Conservation (phyloP, 2,113 vertebrate genomes). For the Micronisus gabar region DNA sequence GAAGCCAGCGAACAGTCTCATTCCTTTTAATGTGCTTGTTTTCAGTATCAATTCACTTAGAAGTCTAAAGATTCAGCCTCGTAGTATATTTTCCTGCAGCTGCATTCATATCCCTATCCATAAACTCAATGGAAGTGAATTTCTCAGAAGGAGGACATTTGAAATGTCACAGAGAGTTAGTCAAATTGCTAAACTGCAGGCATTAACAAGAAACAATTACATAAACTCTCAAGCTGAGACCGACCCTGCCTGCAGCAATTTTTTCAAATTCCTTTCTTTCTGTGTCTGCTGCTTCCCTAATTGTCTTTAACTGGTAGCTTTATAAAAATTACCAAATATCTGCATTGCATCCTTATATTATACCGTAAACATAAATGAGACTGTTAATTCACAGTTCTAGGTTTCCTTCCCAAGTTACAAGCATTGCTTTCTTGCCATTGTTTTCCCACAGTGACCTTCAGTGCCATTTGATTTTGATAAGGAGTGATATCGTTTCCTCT, state of each 20-base stretch:
- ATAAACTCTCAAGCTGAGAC: background rate
- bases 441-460: background rate
- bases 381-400: background rate
- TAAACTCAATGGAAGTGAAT: background rate
- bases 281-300: background rate
- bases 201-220: constrained; percentile 14
- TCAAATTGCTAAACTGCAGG: constrained; percentile 29
- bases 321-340: background rate
- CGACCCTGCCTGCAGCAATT: background rate
- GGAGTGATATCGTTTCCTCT: constrained; percentile 25
- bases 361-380: background rate
- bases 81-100: background rate
- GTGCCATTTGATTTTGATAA: background rate
- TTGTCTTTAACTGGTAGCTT: background rate
- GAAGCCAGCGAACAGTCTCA: background rate
- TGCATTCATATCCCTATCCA: background rate
- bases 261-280: background rate
- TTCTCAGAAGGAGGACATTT: background rate
- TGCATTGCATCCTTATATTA: background rate
- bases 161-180: constrained; percentile 4
- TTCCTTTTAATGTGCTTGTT: background rate
- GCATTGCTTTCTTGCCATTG: background rate
- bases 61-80: background rate
- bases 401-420: background rate
- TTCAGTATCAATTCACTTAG: background rate